Evolutionary conservation across 1,140 invertebrate genomes (phyloP).

Genomic region (Calosoma granatense): DNA sequence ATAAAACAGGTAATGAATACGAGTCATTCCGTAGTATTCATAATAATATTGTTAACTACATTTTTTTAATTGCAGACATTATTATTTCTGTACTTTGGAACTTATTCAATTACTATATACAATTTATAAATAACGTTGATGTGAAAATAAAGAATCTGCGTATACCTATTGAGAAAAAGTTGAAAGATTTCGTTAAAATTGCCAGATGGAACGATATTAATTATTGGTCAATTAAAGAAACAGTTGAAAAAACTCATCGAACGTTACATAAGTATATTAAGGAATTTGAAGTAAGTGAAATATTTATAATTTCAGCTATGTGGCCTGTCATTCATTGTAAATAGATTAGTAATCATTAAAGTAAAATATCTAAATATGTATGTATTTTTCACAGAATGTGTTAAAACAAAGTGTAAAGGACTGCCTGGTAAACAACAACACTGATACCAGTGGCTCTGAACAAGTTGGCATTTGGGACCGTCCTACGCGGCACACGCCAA

Average conservation of each 20-base stretch:
- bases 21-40: not conserved
- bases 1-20: slow-evolving; percentile 35
- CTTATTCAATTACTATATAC: slow-evolving; percentile 72
- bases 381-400: slow-evolving; percentile 33
- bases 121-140: slow-evolving; percentile 58
- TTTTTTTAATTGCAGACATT: slow-evolving; percentile 34
- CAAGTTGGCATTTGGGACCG: slow-evolving; percentile 44
- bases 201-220: slow-evolving; percentile 92
- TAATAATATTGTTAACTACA: slow-evolving; percentile 12
- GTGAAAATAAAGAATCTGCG: slow-evolving; percentile 54
- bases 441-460: slow-evolving; percentile 28
- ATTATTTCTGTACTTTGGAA: slow-evolving; percentile 72
- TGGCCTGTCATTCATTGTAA: not conserved
- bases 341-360: not conserved
- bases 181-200: slow-evolving; percentile 91
- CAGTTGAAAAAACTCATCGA: slow-evolving; percentile 77
- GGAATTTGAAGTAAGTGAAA: slow-evolving; percentile 45
- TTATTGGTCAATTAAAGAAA: slow-evolving; percentile 86
- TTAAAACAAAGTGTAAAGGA: slow-evolving; percentile 42
- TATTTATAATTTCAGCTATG: not conserved
- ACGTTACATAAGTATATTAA: slow-evolving; percentile 79
- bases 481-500: slow-evolving; percentile 36
- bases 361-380: slow-evolving; percentile 21
- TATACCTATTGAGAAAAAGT: slow-evolving; percentile 78
- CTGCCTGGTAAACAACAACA: slow-evolving; percentile 34